These are phyloP conservation scores for Recurvirostra avosetta DNA, from an alignment of 2,113 vertebrate species.

Conservation along the genomic window DNA sequence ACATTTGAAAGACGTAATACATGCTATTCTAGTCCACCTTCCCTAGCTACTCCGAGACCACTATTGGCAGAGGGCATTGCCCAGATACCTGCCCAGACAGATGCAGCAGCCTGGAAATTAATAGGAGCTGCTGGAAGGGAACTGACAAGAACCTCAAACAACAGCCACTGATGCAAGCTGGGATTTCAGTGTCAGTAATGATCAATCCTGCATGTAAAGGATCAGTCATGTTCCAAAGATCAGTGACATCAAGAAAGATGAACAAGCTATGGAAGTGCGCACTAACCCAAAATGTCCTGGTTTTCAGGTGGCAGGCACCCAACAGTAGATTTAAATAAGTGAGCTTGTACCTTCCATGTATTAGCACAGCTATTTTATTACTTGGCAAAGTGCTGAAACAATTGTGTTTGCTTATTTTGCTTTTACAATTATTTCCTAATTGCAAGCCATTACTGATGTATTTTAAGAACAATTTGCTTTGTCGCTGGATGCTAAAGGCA, in stretches of 20 bases:
- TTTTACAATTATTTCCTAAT: slow-evolving; percentile 1
- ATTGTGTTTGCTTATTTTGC: not conserved
- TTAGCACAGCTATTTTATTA: not conserved
- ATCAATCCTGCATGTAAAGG: not conserved
- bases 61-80: not conserved
- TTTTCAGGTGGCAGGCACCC: not conserved
- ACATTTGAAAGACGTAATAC: not conserved
- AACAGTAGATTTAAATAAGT: not conserved
- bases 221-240: not conserved
- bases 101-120: not conserved
- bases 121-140: not conserved
- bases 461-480: slow-evolving; percentile 40
- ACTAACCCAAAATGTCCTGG: not conserved
- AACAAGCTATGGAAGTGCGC: not conserved
- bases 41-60: not conserved
- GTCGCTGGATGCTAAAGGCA: not conserved
- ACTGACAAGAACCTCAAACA: not conserved
- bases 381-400: not conserved
- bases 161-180: not conserved
- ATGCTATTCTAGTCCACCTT: not conserved
- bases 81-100: not conserved
- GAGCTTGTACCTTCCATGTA: not conserved
- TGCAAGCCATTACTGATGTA: not conserved
- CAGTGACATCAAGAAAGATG: not conserved
- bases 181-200: not conserved